Conservation (phyloP, 2,888 invertebrate genomes). For the Globia sparganii region DNA sequence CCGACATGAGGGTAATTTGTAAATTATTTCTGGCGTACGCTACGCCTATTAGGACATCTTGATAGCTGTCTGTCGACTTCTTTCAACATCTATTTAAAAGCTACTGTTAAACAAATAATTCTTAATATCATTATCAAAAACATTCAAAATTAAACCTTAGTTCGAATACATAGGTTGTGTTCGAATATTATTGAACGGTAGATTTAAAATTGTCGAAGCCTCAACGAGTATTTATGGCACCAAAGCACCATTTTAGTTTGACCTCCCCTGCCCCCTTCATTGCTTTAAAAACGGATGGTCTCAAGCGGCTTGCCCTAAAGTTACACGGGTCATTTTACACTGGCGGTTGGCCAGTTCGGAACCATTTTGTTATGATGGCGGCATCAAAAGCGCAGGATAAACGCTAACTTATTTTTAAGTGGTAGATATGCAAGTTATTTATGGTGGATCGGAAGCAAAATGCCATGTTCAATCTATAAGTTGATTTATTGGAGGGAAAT, state of each 20-base stretch:
- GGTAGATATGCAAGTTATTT: slow-evolving; percentile 83
- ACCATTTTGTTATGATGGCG: slow-evolving; percentile 82
- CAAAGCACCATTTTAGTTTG: slow-evolving; percentile 72
- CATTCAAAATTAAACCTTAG: slow-evolving; percentile 71
- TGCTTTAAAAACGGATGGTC: slow-evolving; percentile 20
- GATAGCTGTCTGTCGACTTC: slow-evolving; percentile 89
- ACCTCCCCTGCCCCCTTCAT: slow-evolving; percentile 64
- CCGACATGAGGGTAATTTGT: slow-evolving; percentile 83
- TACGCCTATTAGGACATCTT: slow-evolving; percentile 89
- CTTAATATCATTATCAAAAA: background rate
- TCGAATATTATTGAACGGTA: slow-evolving; percentile 46
- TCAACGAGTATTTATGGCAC: slow-evolving; percentile 83
- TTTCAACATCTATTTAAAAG: slow-evolving; percentile 90
- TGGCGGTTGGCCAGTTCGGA: slow-evolving; percentile 66
- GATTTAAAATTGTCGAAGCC: slow-evolving; percentile 72
- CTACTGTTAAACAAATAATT: slow-evolving; percentile 72
- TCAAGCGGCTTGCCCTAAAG: slow-evolving; percentile 35
- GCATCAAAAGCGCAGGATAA: slow-evolving; percentile 77
- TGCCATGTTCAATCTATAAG: slow-evolving; percentile 83
- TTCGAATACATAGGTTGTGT: slow-evolving; percentile 53
- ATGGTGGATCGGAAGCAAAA: slow-evolving; percentile 83
- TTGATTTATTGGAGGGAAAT: slow-evolving; percentile 82
- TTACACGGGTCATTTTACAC: slow-evolving; percentile 64
- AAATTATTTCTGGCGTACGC: slow-evolving; percentile 87
- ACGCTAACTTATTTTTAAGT: slow-evolving; percentile 86